phyloP scores from a whole-genome alignment of 2,888 invertebrate genomes.

The Dichetophora obliterata region DNA sequence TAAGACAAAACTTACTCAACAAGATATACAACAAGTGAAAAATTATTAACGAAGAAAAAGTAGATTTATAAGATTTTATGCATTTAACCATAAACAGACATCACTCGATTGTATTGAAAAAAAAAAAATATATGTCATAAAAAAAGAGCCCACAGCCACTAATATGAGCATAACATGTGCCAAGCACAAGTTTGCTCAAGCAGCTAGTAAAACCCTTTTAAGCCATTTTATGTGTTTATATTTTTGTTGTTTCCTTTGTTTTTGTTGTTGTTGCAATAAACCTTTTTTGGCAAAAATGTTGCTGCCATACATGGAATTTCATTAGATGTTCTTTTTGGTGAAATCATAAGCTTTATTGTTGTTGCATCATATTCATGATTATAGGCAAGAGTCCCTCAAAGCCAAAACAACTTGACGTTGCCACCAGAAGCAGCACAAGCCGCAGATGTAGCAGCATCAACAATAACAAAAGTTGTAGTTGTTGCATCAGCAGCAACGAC shows the following conservation, averaged over 20 bases:
- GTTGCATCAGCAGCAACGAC: not conserved
- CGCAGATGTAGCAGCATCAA: not conserved
- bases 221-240: not conserved
- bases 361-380: not conserved
- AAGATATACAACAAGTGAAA: not conserved
- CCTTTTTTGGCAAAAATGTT: conserved; percentile 16
- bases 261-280: not conserved
- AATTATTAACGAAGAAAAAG: not conserved
- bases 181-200: conserved; percentile 37
- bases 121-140: not conserved
- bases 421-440: not conserved
- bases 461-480: not conserved
- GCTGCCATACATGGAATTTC: conserved; percentile 21
- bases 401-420: conserved; percentile 9
- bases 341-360: not conserved
- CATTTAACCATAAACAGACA: conserved; percentile 13
- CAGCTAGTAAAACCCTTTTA: conserved; percentile 11
- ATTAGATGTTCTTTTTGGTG: conserved; percentile 20
- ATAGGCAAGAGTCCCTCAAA: not conserved
- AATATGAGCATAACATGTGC: conserved; percentile 42
- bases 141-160: not conserved
- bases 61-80: conserved; percentile 30
- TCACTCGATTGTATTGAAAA: not conserved
- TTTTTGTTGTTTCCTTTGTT: not conserved
- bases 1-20: no score